phyloP scores from a whole-genome alignment of 2,888 invertebrate species.

The Trichogramma evanescens region DNA sequence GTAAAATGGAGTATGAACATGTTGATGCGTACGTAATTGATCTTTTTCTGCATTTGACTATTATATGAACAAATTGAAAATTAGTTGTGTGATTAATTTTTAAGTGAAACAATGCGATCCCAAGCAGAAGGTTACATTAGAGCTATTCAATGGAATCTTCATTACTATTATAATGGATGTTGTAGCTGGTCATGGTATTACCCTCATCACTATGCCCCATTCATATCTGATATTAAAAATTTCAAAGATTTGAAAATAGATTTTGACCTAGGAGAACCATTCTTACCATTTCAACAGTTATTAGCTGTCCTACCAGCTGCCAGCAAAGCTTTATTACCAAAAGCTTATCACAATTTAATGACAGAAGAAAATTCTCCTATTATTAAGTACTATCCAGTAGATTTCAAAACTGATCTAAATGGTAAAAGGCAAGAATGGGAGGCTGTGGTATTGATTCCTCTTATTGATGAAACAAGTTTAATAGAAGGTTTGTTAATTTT shows the following conservation, averaged over 20 bases:
- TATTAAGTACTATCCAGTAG: slow-evolving; percentile 80
- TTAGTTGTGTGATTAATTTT: slow-evolving; percentile 25
- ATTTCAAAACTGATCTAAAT: slow-evolving; percentile 91
- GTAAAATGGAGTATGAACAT: slow-evolving; percentile 74
- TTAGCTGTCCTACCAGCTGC: slow-evolving; percentile 81
- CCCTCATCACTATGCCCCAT: slow-evolving; percentile 95
- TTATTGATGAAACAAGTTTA: slow-evolving; percentile 70
- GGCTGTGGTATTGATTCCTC: slow-evolving; percentile 87
- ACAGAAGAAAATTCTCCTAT: slow-evolving; percentile 71
- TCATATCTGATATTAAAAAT: slow-evolving; percentile 83
- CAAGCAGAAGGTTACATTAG: slow-evolving; percentile 86
- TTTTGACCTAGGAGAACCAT: slow-evolving; percentile 80
- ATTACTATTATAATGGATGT: slow-evolving; percentile 94
- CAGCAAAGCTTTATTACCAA: slow-evolving; percentile 72
- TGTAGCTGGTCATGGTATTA: slow-evolving; percentile 99
- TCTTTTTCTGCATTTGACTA: neutral
- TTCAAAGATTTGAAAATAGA: slow-evolving; percentile 71
- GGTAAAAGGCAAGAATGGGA: slow-evolving; percentile 97
- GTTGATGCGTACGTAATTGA: slow-evolving; percentile 61
- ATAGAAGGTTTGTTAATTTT: slow-evolving; percentile 29
- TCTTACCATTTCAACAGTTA: slow-evolving; percentile 87
- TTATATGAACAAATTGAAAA: neutral
- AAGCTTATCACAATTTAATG: slow-evolving; percentile 73
- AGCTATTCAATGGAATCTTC: slow-evolving; percentile 93
- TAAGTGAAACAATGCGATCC: slow-evolving; percentile 66